These are phyloP conservation scores for Zoroaster sp. DNA, from an alignment of 53 echinoderm and acorn worm species.

Conservation along the genomic window DNA sequence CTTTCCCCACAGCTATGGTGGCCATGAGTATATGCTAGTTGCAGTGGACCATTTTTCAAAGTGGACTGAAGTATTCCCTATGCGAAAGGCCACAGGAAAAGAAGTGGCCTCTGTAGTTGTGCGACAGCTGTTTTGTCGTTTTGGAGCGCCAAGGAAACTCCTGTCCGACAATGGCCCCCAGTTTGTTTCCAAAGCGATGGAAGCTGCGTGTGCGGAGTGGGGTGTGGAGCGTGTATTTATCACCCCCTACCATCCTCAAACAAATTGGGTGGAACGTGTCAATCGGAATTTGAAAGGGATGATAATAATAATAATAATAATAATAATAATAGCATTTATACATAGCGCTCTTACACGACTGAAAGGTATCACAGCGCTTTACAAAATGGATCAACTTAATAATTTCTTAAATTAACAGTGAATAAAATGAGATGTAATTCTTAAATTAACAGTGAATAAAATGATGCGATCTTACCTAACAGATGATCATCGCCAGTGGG, in stretches of 20 bases:
- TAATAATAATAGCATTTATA: too few relatives aligned
- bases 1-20: constrained; percentile 43
- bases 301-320: too few relatives aligned
- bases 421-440: too few relatives aligned
- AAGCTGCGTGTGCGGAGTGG: constrained; percentile 51
- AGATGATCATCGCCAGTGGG: constrained; percentile 60
- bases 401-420: too few relatives aligned
- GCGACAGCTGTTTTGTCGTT: constrained; percentile 59
- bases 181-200: constrained; percentile 37
- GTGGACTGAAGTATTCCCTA: constrained; percentile 42
- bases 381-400: too few relatives aligned
- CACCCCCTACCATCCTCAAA: constrained; percentile 49
- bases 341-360: too few relatives aligned
- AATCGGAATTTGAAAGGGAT: constrained; percentile 55
- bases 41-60: constrained; percentile 17
- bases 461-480: constrained; percentile 57
- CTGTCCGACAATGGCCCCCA: constrained; percentile 73
- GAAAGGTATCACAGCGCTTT: too few relatives aligned
- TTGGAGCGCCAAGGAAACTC: constrained; percentile 40
- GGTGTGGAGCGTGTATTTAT: constrained; percentile 54
- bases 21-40: constrained; percentile 26
- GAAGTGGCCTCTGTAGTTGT: constrained; percentile 41
- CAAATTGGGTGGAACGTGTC: constrained; percentile 71
- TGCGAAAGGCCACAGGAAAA: constrained; percentile 40
- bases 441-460: too few relatives aligned